Evolutionary conservation across 1,140 invertebrate genomes (phyloP).

Genomic region (Anoplolepis gracilipes): DNA sequence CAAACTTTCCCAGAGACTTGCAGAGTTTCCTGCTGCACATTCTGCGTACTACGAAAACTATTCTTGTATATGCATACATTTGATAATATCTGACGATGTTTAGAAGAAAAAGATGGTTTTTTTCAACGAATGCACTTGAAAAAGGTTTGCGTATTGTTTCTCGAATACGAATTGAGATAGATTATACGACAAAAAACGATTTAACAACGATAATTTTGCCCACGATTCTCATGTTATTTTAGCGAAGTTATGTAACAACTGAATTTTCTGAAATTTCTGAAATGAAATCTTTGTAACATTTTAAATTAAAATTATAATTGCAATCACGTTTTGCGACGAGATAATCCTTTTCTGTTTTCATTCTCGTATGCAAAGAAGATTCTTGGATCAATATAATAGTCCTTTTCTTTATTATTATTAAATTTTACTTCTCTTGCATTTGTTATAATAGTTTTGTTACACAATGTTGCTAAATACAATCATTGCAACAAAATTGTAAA

Average conservation of each 20-base stretch:
- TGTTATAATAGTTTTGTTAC: not conserved
- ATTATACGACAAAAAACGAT: not conserved
- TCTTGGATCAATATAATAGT: conserved; percentile 17
- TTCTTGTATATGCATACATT: not conserved
- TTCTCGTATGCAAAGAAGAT: not conserved
- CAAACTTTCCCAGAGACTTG: conserved; percentile 36
- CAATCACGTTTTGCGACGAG: not conserved
- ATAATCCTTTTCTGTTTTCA: not conserved
- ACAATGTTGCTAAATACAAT: not conserved
- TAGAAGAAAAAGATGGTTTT: conserved; percentile 3
- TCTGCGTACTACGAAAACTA: not conserved
- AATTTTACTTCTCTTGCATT: not conserved
- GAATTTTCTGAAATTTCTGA: conserved; percentile 1
- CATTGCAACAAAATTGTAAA: not conserved
- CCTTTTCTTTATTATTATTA: too few relatives aligned
- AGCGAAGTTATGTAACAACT: not conserved
- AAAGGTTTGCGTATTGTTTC: conserved; percentile 11
- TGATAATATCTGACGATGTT: not conserved
- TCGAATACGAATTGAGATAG: not conserved
- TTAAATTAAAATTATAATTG: conserved; percentile 20
- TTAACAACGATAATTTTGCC: not conserved
- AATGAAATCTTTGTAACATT: not conserved
- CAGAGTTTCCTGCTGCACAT: conserved; percentile 30
- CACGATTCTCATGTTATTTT: not conserved
- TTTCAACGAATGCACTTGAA: not conserved